Percentiles rank a stretch among this genome's conserved stretches.
phyloP scores from a whole-genome alignment of 2,113 vertebrate species.

The Excalfactoria chinensis region DNA sequence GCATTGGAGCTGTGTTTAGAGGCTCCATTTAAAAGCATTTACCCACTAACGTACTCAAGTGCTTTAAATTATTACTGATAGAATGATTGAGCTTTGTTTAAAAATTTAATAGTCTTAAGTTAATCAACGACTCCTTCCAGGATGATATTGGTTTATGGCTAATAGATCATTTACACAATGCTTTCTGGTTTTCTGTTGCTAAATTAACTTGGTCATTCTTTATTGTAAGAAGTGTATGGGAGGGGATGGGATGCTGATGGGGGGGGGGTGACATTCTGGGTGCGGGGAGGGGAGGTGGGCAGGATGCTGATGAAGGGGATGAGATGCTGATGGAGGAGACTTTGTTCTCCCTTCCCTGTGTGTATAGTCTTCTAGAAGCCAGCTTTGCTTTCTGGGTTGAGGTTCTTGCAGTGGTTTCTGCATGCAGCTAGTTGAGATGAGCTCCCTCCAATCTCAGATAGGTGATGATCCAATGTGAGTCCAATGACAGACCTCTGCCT shows the following conservation, averaged over 20 bases:
- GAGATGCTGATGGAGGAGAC: too few species aligned
- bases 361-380: not conserved
- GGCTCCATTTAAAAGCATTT: constrained; percentile 19
- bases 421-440: not conserved
- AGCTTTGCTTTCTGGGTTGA: not conserved
- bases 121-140: constrained; percentile 7
- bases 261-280: too few species aligned
- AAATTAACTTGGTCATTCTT: not conserved
- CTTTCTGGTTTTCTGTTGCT: not conserved
- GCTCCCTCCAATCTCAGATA: not conserved
- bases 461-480: not conserved
- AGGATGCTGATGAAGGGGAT: too few species aligned
- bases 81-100: constrained; percentile 41
- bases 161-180: not conserved
- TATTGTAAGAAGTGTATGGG: not conserved
- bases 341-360: rapidly evolving
- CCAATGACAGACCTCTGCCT: not conserved
- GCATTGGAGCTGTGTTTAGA: not conserved
- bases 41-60: constrained; percentile 31
- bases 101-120: constrained; percentile 17
- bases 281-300: not conserved
- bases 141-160: not conserved
- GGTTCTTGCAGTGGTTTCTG: rapidly evolving
- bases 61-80: constrained; percentile 23
- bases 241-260: not conserved